Conservation (phyloP, 2,888 invertebrate species). For the Cremastinae sp. region DNA sequence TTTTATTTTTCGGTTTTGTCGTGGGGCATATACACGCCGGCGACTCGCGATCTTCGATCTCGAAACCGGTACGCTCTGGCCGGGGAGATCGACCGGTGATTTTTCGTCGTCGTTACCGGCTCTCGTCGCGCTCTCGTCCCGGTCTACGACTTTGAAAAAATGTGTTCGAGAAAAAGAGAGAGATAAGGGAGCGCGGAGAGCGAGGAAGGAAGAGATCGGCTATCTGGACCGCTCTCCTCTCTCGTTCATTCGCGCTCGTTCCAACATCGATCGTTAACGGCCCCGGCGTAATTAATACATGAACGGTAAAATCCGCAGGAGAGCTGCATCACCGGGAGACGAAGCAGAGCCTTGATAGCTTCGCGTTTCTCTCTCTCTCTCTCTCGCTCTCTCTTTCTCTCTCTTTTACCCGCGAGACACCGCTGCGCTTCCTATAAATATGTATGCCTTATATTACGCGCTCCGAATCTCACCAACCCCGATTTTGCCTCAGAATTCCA, state of each 20-base stretch:
- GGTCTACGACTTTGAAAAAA: constrained; percentile 31
- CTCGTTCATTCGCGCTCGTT: constrained; percentile 44
- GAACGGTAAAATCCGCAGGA: constrained; percentile 68
- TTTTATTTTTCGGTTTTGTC: neutral
- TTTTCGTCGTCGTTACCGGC: constrained; percentile 59
- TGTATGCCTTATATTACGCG: constrained; percentile 71
- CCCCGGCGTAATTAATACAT: constrained; percentile 74
- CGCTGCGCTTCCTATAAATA: constrained; percentile 70
- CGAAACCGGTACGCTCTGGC: constrained; percentile 58
- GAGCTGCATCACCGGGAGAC: constrained; percentile 42
- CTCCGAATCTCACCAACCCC: constrained; percentile 52
- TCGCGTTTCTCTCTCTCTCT: constrained; percentile 14
- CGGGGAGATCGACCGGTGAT: constrained; percentile 55
- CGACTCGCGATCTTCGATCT: constrained; percentile 55
- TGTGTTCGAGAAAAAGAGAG: constrained; percentile 12
- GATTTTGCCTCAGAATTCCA: too few relatives aligned
- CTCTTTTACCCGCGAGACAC: neutral
- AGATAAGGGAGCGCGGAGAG: neutral
- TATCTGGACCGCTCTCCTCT: constrained; percentile 34
- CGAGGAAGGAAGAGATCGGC: constrained; percentile 28
- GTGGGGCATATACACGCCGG: neutral
- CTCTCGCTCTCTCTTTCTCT: too few relatives aligned
- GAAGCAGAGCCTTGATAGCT: constrained; percentile 30
- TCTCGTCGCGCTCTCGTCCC: constrained; percentile 31
- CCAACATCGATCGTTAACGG: constrained; percentile 67